phyloP scores from a whole-genome alignment of 2,113 vertebrate genomes.

The Typhlomys cinereus region DNA sequence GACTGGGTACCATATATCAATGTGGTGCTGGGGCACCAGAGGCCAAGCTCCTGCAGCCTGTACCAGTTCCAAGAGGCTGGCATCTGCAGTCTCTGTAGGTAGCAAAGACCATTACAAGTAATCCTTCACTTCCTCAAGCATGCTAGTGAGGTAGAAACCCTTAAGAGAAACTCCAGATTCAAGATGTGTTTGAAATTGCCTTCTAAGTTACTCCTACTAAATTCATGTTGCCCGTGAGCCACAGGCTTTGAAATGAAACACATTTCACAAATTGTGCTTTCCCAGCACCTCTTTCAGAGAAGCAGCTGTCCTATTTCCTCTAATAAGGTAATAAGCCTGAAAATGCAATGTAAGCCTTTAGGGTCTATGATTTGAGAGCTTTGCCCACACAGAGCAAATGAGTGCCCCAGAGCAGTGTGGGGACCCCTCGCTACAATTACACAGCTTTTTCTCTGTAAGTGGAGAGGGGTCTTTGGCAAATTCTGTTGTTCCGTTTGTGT shows the following conservation, averaged over 20 bases:
- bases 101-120: not conserved
- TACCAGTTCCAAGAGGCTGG: not conserved
- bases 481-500: not conserved
- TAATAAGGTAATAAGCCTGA: conserved; percentile 57
- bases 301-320: conserved; percentile 63
- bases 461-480: not conserved
- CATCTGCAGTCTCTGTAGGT: conserved; percentile 47
- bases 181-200: conserved; percentile 16
- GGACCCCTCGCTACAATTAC: too few species aligned
- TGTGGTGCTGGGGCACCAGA: not conserved
- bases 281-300: conserved; percentile 45
- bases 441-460: not conserved
- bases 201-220: conserved; percentile 39
- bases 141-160: not conserved
- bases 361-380: not conserved
- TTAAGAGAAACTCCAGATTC: conserved; percentile 9
- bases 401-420: not conserved
- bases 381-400: not conserved
- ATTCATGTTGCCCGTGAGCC: conserved; percentile 38
- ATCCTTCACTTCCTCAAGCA: conserved; percentile 28
- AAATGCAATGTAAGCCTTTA: not conserved
- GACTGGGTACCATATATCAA: not conserved
- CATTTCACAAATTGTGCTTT: conserved; percentile 54
- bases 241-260: conserved; percentile 64
- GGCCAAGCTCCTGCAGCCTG: not conserved